Evolutionary conservation across 2,797 vertebrate genomes (phyloP).

Genomic region (Melanotaenia boesemani): DNA sequence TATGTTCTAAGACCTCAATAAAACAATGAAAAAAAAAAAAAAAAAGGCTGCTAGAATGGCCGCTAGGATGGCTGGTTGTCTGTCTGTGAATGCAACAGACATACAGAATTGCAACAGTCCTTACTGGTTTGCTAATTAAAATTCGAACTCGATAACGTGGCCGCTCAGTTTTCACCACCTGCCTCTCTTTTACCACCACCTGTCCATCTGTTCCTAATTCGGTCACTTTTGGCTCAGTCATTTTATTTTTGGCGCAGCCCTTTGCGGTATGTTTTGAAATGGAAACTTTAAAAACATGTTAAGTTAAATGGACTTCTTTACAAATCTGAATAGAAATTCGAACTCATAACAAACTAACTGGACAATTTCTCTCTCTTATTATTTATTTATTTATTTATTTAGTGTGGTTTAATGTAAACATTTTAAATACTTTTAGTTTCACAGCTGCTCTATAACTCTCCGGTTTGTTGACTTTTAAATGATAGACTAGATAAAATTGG

Average conservation of each 20-base stretch:
- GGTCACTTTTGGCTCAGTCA: not conserved
- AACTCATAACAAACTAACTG: not conserved
- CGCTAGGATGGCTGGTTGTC: not conserved
- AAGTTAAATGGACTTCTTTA: not conserved
- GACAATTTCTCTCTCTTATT: too few relatives aligned
- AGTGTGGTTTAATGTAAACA: not conserved
- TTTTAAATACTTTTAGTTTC: not conserved
- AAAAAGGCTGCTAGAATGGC: not conserved
- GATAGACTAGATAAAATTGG: not conserved
- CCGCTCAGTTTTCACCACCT: not conserved
- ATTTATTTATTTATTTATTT: fast-evolving
- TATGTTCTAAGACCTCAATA: too few relatives aligned
- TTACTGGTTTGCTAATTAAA: not conserved
- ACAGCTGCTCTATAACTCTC: too few relatives aligned
- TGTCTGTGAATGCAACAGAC: not conserved
- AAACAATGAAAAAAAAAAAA: too few relatives aligned
- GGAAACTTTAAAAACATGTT: too few relatives aligned
- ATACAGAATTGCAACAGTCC: not conserved
- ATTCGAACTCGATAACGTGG: not conserved
- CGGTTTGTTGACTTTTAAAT: too few relatives aligned
- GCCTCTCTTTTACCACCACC: not conserved
- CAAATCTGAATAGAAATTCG: not conserved
- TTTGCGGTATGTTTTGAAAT: not conserved
- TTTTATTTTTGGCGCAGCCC: not conserved
- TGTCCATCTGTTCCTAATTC: not conserved